phyloP scores from a whole-genome alignment of 2,113 vertebrate species.

The Rhinolophus sinicus region DNA sequence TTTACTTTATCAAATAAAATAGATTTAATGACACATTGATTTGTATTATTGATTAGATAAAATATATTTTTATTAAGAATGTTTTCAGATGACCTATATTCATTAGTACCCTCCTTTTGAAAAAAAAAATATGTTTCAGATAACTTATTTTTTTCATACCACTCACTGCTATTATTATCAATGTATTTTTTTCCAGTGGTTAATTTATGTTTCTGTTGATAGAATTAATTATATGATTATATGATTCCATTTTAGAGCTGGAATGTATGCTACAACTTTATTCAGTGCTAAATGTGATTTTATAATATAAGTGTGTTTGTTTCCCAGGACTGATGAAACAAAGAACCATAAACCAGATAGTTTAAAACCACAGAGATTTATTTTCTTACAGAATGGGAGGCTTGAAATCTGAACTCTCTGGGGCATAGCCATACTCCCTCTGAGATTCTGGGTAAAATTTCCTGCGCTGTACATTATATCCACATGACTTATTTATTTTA shows the following conservation, averaged over 20 bases:
- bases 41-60: conserved; percentile 22
- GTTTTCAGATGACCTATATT: neutral
- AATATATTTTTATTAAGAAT: conserved; percentile 27
- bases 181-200: neutral
- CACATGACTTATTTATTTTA: neutral
- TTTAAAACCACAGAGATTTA: neutral
- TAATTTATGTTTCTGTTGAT: neutral
- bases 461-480: neutral
- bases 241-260: neutral
- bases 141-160: neutral
- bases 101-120: neutral
- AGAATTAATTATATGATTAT: neutral
- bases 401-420: neutral
- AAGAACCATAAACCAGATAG: neutral
- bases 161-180: neutral
- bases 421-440: neutral
- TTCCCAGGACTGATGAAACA: neutral
- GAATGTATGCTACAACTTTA: neutral
- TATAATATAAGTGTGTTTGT: neutral
- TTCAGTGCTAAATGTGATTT: neutral
- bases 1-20: conserved; percentile 32
- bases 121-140: neutral
- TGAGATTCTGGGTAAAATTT: neutral
- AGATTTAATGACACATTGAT: neutral
- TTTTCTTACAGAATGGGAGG: neutral